These are phyloP conservation scores for Philereme vetulata DNA, from an alignment of 2,888 invertebrate species.

Conservation along the genomic window DNA sequence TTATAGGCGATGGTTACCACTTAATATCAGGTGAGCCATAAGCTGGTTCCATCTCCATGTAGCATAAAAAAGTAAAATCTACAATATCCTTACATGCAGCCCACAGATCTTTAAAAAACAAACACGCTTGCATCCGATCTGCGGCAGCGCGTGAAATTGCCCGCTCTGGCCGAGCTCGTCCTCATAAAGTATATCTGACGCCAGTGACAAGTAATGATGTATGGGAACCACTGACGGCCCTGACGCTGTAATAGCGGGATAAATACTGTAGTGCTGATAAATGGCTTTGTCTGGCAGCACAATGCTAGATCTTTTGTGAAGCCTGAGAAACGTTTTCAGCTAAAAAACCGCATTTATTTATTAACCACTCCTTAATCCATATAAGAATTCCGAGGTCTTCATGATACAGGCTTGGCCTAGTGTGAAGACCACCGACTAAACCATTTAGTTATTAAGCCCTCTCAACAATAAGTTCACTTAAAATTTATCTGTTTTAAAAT, in stretches of 20 bases:
- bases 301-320: too few relatives aligned
- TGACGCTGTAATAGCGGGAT: conserved; percentile 24
- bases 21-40: too few relatives aligned
- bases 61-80: neutral
- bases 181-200: conserved; percentile 47
- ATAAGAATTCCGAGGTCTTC: too few relatives aligned
- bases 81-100: conserved; percentile 8
- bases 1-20: too few relatives aligned
- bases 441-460: too few relatives aligned
- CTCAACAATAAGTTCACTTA: too few relatives aligned
- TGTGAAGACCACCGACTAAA: too few relatives aligned
- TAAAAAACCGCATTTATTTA: neutral
- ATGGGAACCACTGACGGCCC: conserved; percentile 32
- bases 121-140: conserved; percentile 24
- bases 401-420: too few relatives aligned
- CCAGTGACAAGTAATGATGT: conserved; percentile 44
- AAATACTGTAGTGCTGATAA: conserved; percentile 18
- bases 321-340: neutral
- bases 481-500: too few relatives aligned
- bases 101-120: conserved; percentile 36
- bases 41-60: too few relatives aligned
- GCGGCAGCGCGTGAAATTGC: conserved; percentile 46
- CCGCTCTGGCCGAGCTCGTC: conserved; percentile 29
- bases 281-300: neutral
- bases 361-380: too few relatives aligned